phyloP scores from a whole-genome alignment of 2,113 vertebrate species.

The Chaenocephalus aceratus region DNA sequence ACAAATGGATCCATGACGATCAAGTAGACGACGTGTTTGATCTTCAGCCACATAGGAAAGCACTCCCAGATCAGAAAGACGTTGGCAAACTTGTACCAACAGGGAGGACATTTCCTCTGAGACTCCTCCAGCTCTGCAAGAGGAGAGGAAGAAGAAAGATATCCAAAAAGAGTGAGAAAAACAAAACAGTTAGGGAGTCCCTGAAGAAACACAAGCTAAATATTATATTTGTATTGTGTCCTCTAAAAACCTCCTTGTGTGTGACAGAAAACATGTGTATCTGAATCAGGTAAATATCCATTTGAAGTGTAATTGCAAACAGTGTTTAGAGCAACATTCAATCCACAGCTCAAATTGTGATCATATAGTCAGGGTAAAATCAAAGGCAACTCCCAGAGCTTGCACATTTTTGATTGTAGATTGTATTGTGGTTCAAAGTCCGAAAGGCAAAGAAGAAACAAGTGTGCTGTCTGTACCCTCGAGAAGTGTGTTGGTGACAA shows the following conservation, averaged over 20 bases:
- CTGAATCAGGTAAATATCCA: not conserved
- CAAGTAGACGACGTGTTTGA: slow-evolving; percentile 94
- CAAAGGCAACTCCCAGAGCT: not conserved
- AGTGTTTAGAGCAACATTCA: not conserved
- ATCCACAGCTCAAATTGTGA: slow-evolving; percentile 1
- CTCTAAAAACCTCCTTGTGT: not conserved
- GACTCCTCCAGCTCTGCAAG: slow-evolving; percentile 94
- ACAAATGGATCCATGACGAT: slow-evolving; percentile 99
- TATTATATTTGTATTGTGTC: not conserved
- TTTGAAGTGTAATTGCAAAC: not conserved
- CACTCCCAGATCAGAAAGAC: slow-evolving; percentile 97
- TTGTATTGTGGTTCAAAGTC: not conserved
- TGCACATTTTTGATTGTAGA: not conserved
- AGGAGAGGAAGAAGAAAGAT: not conserved
- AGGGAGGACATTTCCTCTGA: slow-evolving; percentile 96
- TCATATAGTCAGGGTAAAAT: not conserved
- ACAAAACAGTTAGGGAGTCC: not conserved
- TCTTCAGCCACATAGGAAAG: slow-evolving; percentile 92
- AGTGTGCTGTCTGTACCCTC: slow-evolving; percentile 86
- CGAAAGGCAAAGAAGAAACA: not conserved
- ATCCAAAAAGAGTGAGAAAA: not conserved
- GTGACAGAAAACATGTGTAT: not conserved
- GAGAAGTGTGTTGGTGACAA: slow-evolving; percentile 94
- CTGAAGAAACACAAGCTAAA: not conserved
- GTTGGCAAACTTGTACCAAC: slow-evolving; percentile 98